phyloP scores from a whole-genome alignment of 2,888 invertebrate genomes.

The Dimorphilus gyrociliatus region DNA sequence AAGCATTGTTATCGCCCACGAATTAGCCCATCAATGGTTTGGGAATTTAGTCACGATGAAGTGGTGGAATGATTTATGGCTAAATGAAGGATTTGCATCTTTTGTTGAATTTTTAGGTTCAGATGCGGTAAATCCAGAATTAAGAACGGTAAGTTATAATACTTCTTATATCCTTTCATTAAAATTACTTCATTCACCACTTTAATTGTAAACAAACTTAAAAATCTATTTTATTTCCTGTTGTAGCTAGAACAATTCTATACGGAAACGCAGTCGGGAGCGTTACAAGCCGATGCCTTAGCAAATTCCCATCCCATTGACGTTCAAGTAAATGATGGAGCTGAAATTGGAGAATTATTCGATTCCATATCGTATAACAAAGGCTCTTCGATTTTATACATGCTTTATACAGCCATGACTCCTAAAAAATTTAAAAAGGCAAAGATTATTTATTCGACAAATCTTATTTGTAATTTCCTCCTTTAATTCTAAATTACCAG shows the following conservation, averaged over 20 bases:
- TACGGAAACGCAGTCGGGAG: conserved; percentile 35
- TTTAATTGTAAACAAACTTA: not conserved
- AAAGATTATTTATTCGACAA: no score
- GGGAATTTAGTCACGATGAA: conserved; percentile 61
- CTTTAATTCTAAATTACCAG: no score
- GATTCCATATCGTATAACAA: conserved; percentile 79
- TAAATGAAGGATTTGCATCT: conserved; percentile 81
- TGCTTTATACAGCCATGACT: no score
- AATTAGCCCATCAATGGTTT: conserved; percentile 40
- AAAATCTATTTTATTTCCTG: no score
- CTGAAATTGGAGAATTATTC: conserved; percentile 77
- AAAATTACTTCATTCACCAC: not conserved
- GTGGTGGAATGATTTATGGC: conserved; percentile 67
- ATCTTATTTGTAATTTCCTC: no score
- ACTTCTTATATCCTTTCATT: not conserved
- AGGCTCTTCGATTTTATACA: no score
- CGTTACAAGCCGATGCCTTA: conserved; percentile 57
- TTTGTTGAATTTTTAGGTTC: conserved; percentile 63
- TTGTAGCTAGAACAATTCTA: conserved; percentile 24
- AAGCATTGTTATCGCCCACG: conserved; percentile 30
- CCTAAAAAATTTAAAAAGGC: no score
- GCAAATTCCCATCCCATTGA: conserved; percentile 76
- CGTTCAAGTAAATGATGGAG: conserved; percentile 64
- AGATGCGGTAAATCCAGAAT: conserved; percentile 51
- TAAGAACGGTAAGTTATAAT: conserved; percentile 53